Percentiles rank a stretch among this genome's conserved stretches.
Evolutionary conservation across 2,888 invertebrate genomes (phyloP).

Genomic region (Brenthis hecate): DNA sequence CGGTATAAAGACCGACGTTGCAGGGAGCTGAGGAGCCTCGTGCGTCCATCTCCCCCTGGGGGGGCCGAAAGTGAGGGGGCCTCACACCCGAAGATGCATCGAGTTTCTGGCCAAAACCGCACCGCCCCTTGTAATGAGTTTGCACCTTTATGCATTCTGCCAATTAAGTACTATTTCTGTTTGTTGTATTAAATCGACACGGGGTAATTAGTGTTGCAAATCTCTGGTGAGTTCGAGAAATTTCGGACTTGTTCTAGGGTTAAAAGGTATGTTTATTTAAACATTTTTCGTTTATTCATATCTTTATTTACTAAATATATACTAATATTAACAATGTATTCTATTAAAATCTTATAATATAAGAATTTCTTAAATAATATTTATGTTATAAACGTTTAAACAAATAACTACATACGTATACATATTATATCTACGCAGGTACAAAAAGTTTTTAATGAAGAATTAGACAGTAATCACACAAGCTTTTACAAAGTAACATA

Average conservation of each 20-base stretch:
- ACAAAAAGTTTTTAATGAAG: neutral
- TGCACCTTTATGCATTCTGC: slow-evolving; percentile 59
- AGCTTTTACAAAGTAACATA: slow-evolving; percentile 20
- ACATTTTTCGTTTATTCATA: slow-evolving; percentile 7
- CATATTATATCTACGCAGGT: no score
- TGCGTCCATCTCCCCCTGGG: slow-evolving; percentile 77
- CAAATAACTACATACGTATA: no score
- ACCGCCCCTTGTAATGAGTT: slow-evolving; percentile 72
- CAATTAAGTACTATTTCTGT: slow-evolving; percentile 43
- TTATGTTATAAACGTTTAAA: no score
- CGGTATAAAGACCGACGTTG: slow-evolving; percentile 75
- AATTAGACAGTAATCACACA: slow-evolving; percentile 21
- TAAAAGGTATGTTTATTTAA: neutral
- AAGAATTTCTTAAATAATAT: neutral
- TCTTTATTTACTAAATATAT: neutral
- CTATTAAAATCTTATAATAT: neutral
- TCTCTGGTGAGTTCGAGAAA: slow-evolving; percentile 20
- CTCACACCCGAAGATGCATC: slow-evolving; percentile 79
- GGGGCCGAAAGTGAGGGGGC: slow-evolving; percentile 52
- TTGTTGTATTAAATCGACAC: slow-evolving; percentile 41
- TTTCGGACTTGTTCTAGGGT: slow-evolving; percentile 6
- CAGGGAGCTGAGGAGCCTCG: slow-evolving; percentile 67
- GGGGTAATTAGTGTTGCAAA: slow-evolving; percentile 39
- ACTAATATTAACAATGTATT: neutral
- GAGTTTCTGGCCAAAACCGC: slow-evolving; percentile 77